phyloP scores from a whole-genome alignment of 2,888 invertebrate species.

The Eristalinus sepulchralis region DNA sequence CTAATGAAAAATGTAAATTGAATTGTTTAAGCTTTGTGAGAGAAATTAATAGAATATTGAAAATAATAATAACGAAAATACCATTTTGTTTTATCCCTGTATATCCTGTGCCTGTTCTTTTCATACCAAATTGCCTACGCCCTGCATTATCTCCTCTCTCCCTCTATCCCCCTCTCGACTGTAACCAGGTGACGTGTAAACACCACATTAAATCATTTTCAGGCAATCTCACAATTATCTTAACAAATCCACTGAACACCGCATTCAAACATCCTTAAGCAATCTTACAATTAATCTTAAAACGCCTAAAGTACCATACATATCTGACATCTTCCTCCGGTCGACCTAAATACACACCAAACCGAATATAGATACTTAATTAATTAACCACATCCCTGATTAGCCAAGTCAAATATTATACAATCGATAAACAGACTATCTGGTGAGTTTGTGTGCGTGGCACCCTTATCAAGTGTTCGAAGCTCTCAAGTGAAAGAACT shows the following conservation, averaged over 20 bases:
- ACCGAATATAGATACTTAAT: conserved; percentile 4
- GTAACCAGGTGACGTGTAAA: too few relatives aligned
- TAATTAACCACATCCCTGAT: conserved; percentile 9
- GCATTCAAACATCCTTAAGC: neutral
- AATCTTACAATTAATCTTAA: neutral
- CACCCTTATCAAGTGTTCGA: neutral
- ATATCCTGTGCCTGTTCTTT: too few relatives aligned
- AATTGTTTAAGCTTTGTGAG: too few relatives aligned
- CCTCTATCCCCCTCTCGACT: too few relatives aligned
- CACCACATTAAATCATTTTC: neutral
- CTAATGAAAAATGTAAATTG: too few relatives aligned
- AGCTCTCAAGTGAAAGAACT: neutral
- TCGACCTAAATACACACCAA: conserved; percentile 13
- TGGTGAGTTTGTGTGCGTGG: neutral
- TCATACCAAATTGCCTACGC: too few relatives aligned
- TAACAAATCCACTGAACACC: too few relatives aligned
- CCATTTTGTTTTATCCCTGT: too few relatives aligned
- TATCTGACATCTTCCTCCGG: neutral
- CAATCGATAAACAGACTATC: conserved; percentile 8
- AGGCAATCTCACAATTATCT: neutral
- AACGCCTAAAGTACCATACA: neutral
- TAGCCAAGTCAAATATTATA: conserved; percentile 4
- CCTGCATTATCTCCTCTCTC: too few relatives aligned
- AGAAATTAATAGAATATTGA: too few relatives aligned
- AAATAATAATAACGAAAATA: too few relatives aligned